Evolutionary conservation across 1,140 invertebrate species (phyloP), one percentile per base, ranked within the genome.

Genomic region (Rhysida immarginata): DNA sequence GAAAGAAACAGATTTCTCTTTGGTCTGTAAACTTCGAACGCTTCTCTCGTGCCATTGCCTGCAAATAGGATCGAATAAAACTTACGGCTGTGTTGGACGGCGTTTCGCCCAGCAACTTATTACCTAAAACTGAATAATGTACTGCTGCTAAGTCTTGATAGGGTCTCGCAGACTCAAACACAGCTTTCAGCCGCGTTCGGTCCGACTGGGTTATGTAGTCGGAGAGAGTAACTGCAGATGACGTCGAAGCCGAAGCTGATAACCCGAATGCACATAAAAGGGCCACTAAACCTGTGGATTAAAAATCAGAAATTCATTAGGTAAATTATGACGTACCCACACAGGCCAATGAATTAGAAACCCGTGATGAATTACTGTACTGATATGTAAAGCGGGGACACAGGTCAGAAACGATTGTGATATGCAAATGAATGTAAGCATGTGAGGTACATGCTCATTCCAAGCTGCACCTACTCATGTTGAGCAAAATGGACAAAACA

Each of bases 111-210:
- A 78, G 62, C 24, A 77, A 60, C 58, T 74, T 74, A 24, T 75
- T 74, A 25, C 79, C 79, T 25, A 74, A 58, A 2, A 79, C 72
- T 16, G 77, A 73, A 69, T 79, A 78, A 62, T 80, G 72, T 2
- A 74, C 63, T 35, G 70, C 62, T 1, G 72, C 58, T 35, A 78
- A 55, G 66, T 81, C 78, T 49, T 69, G 63, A 5, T 74, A 68
- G 49, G 73, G 67, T 50, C 76, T 70, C 44, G 76, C 76, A 24
- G 72, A 63, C 58, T 75, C 69, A 52, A 81, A 71, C 0, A 81
- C 72, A 35, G 70, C 69, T 55, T 74, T 74, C 1, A 81, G 63
- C 54, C 75, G 68, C 0, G 61, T 57, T 63, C 73, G 74, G 62
- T 81, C 78, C 58, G 70, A 64, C 13, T 65, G 63, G 3, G 77